phyloP scores from a whole-genome alignment of 2,113 vertebrate genomes.

The Centropus unirufus region DNA sequence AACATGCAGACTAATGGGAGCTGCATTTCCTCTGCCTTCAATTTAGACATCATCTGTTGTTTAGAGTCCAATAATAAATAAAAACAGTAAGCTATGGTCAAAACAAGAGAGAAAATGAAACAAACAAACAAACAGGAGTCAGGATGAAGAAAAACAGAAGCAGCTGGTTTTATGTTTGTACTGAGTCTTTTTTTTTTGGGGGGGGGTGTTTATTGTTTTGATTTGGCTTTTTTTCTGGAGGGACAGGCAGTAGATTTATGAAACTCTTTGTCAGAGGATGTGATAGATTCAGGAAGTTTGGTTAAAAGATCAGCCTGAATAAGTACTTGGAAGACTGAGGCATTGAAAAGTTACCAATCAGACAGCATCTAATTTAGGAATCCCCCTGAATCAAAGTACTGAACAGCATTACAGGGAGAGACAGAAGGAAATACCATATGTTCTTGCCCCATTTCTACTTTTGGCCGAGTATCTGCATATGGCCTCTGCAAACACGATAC shows the following conservation, averaged over 20 bases:
- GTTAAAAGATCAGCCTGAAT: not conserved
- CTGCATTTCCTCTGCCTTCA: not conserved
- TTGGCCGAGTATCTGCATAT: not conserved
- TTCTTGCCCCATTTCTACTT: not conserved
- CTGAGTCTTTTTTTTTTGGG: not conserved
- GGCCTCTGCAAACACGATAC: not conserved
- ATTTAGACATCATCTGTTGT: not conserved
- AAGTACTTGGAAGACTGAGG: not conserved
- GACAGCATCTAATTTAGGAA: not conserved
- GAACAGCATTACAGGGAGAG: not conserved
- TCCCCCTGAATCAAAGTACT: not conserved
- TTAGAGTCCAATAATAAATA: not conserved
- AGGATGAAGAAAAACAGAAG: not conserved
- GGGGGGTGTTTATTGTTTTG: not conserved
- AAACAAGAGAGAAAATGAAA: not conserved
- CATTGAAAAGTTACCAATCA: not conserved
- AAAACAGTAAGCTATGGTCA: not conserved
- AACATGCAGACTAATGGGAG: not conserved
- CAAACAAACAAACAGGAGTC: not conserved
- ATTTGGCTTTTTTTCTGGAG: not conserved
- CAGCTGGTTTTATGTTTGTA: not conserved
- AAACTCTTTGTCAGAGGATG: not conserved
- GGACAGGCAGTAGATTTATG: not conserved
- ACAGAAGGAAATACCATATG: not conserved
- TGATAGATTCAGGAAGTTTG: not conserved